Evolutionary conservation across 2,888 invertebrate species (phyloP).

Genomic region (Meloe dianella): DNA sequence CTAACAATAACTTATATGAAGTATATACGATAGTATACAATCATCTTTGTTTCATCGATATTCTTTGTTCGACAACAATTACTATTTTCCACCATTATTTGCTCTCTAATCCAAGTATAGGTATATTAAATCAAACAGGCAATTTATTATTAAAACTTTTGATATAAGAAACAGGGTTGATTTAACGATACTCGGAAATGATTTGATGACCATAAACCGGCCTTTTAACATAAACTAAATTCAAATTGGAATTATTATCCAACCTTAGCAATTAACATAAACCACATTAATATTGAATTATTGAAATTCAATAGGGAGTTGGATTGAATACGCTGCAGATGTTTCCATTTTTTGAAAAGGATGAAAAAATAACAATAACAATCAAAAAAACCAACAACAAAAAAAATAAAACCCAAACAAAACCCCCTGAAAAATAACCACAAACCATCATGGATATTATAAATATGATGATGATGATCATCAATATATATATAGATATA

Average conservation of each 20-base stretch:
- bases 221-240: not conserved
- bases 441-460: slow-evolving; percentile 23
- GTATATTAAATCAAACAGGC: not conserved
- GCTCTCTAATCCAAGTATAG: not conserved
- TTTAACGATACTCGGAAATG: too few species aligned
- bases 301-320: slow-evolving; percentile 18
- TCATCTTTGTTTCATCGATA: slow-evolving; percentile 37
- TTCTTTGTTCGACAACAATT: slow-evolving; percentile 33
- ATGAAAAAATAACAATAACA: not conserved
- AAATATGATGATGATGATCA: slow-evolving; percentile 2
- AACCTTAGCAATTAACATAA: slow-evolving; percentile 32
- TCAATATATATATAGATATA: too few species aligned
- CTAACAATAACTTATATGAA: slow-evolving; percentile 23
- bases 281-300: slow-evolving; percentile 41
- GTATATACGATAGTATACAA: slow-evolving; percentile 14
- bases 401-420: slow-evolving; percentile 25
- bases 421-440: slow-evolving; percentile 30
- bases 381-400: not conserved
- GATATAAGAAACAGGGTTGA: too few species aligned
- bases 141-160: not conserved
- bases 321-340: slow-evolving; percentile 7
- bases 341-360: slow-evolving; percentile 8
- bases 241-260: not conserved
- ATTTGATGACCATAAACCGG: too few species aligned
- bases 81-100: not conserved